These are phyloP conservation scores for Scaptomyza pallida DNA, from an alignment of 1,140 invertebrate species.

Conservation along the genomic window DNA sequence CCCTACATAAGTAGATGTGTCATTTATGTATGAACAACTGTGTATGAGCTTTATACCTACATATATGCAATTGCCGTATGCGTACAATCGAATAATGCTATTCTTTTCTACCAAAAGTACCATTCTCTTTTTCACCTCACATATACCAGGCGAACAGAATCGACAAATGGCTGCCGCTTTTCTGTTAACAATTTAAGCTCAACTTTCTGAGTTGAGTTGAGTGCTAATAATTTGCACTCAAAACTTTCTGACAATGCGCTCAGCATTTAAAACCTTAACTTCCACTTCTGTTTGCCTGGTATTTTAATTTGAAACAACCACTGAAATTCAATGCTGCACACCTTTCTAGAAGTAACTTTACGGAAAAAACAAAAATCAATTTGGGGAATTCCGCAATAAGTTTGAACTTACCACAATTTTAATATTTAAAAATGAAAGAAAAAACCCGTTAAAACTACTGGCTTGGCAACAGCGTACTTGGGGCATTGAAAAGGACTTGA, in stretches of 20 bases:
- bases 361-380: too few species aligned
- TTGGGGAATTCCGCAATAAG: too few species aligned
- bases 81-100: not conserved
- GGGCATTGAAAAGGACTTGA: too few species aligned
- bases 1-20: not conserved
- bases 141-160: not conserved
- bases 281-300: not conserved
- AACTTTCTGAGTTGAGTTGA: not conserved
- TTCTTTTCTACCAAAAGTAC: not conserved
- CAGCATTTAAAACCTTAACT: not conserved
- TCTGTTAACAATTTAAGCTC: not conserved
- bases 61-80: too few species aligned
- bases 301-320: not conserved
- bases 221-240: slow-evolving; percentile 1
- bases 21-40: too few species aligned
- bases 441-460: too few species aligned
- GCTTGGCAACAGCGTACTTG: too few species aligned
- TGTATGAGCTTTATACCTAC: too few species aligned
- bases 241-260: not conserved
- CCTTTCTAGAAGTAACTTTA: too few species aligned
- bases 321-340: not conserved
- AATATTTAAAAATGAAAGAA: too few species aligned
- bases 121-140: not conserved
- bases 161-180: not conserved
- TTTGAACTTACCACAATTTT: too few species aligned